A percentile compares a stretch with the other conserved stretches of the same genome.
phyloP scores from a whole-genome alignment of 2,797 vertebrate genomes.

The Sebastes paucispinis region DNA sequence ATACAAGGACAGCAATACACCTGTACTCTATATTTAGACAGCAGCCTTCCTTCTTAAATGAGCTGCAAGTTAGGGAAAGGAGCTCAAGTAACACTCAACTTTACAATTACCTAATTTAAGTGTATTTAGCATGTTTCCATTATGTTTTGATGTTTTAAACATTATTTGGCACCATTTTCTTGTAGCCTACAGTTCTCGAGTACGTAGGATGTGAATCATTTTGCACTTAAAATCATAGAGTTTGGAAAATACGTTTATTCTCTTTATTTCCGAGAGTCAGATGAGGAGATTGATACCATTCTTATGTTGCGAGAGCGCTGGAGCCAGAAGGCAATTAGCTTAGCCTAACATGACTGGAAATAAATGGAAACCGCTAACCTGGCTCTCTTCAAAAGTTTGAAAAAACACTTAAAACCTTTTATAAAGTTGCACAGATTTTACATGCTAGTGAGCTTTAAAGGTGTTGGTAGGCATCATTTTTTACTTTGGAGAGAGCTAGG shows the following conservation, averaged over 20 bases:
- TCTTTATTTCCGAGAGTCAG: background rate
- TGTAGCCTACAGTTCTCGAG: background rate
- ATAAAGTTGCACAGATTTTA: background rate
- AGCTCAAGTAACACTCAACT: background rate
- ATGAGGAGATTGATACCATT: too few relatives aligned
- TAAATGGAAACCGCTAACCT: background rate
- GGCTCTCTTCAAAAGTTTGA: background rate
- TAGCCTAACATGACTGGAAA: background rate
- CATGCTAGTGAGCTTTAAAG: background rate
- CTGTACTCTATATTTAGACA: slow-evolving; percentile 23
- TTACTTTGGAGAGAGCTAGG: background rate
- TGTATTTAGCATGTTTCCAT: background rate
- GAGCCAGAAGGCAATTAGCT: background rate
- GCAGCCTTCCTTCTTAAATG: background rate
- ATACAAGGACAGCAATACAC: slow-evolving; percentile 11
- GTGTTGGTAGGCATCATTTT: background rate
- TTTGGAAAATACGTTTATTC: background rate
- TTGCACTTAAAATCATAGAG: background rate
- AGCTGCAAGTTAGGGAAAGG: background rate
- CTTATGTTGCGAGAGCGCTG: too few relatives aligned
- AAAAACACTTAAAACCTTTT: background rate
- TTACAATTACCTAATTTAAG: background rate
- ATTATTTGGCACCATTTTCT: background rate
- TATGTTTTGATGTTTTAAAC: background rate
- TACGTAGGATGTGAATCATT: background rate